phyloP scores from a whole-genome alignment of 2,113 vertebrate species.

The Microtus ochrogaster region DNA sequence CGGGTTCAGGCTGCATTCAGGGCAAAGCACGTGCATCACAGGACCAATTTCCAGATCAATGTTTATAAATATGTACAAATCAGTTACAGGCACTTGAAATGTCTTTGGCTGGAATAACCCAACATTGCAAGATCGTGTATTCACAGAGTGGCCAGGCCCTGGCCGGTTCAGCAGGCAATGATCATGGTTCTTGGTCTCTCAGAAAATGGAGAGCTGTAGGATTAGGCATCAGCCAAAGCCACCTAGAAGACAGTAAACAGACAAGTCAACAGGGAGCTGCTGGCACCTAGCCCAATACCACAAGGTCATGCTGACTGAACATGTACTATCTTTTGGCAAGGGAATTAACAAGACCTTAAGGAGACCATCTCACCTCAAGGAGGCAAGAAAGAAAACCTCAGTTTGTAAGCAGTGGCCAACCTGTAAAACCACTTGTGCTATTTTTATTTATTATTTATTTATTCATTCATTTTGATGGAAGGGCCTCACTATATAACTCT shows the following conservation, averaged over 20 bases:
- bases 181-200: constrained; percentile 86
- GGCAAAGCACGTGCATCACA: constrained; percentile 86
- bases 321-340: background rate
- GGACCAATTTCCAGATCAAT: constrained; percentile 87
- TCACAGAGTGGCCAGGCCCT: constrained; percentile 92
- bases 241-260: constrained; percentile 87
- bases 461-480: background rate
- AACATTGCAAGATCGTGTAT: constrained; percentile 95
- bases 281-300: background rate
- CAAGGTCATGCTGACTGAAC: background rate
- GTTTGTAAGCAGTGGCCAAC: background rate
- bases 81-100: constrained; percentile 99
- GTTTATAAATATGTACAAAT: constrained; percentile 98
- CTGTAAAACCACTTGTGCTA: background rate
- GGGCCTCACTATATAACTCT: background rate
- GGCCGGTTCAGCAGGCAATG: constrained; percentile 93
- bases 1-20: constrained; percentile 70
- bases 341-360: background rate
- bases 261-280: background rate
- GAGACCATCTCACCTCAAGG: background rate
- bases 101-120: constrained; percentile 99
- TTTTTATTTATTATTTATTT: background rate
- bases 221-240: constrained; percentile 96
- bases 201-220: constrained; percentile 62
- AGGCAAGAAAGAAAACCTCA: background rate